Base-by-base conservation (phyloP, 2,797 vertebrate genomes). In the Staurois parvus region DNA sequence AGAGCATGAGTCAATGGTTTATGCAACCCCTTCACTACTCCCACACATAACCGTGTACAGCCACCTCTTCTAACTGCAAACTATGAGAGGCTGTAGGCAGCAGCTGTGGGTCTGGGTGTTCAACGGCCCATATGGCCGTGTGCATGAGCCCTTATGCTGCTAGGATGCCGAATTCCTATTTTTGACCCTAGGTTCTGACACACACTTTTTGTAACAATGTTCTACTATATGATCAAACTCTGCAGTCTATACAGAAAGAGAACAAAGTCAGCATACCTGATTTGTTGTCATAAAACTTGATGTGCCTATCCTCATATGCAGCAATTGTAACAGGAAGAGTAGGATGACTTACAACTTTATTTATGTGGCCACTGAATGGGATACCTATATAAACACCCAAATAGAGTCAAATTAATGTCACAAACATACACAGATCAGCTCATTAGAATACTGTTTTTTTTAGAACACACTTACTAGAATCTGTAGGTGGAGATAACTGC, bases 221-320 rank as follows among this genome's bases (percentile, higher is more conserved):
- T 52, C 19, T 52, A 52, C 4, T 4, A 4, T 6, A 19, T 52
- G 48, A 17, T 4, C 52, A 59, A 59, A 21, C 6, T 24, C 1
- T 59, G 19, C 21, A 12, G 19, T 19, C 52, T 59, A 24, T 59
- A 59, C 5, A 59, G 52, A 78, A 78, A 30, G 19, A 29, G 37
- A 37, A 37, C 24, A 24, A 81, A 12, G 1, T 9, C 2, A 52
- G n/a, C 64, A 29, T 93, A 99, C 98, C 98, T 93, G 98, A 98
- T 95, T 99, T 99, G 95, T 99, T 99, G 88, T 99, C 98, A 91
- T 96, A 99, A 96, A 99, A 99, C 85, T 98, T 99, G 94, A 99
- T 99, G 91, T 99, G 96, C 89, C 97, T 90, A 91, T 99, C 98
- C 94, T 99, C 98, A 88, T 98, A 98, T 79, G 98, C 98, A 56